A percentile compares a stretch with the other conserved stretches of the same genome.
These are phyloP conservation scores for Serilophus lunatus DNA, from an alignment of 2,113 vertebrate species.

Conservation along the genomic window DNA sequence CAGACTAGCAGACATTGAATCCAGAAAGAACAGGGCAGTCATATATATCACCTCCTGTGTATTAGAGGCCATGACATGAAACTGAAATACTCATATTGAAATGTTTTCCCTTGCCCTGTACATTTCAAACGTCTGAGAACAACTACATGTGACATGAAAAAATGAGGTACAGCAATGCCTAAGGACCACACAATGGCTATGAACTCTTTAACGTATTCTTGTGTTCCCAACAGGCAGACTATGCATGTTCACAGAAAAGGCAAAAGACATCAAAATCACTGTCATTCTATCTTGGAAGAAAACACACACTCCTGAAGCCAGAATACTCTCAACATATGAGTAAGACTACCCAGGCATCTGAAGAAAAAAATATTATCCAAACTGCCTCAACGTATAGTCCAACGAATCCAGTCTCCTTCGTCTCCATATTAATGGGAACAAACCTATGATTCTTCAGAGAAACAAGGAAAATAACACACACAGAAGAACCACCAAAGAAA, in stretches of 20 bases:
- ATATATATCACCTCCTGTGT: neutral
- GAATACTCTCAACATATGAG: neutral
- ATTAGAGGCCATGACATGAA: neutral
- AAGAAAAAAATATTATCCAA: neutral
- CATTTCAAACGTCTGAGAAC: neutral
- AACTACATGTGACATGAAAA: neutral
- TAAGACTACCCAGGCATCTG: neutral
- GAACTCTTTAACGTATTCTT: neutral
- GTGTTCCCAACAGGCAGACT: neutral
- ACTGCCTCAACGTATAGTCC: neutral
- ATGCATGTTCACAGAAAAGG: neutral
- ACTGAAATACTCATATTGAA: neutral
- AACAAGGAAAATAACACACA: neutral
- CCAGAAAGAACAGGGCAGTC: neutral
- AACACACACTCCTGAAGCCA: neutral
- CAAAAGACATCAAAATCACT: neutral
- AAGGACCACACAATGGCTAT: neutral
- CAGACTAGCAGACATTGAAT: neutral
- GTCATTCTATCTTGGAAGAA: neutral
- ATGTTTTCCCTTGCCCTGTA: neutral
- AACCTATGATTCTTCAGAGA: neutral
- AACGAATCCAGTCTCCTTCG: neutral
- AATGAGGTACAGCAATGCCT: neutral
- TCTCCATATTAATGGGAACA: neutral
- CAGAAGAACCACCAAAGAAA: neutral